Base-by-base conservation (phyloP, 2,888 invertebrate species). In the Drosophila melanosoma region DNA sequence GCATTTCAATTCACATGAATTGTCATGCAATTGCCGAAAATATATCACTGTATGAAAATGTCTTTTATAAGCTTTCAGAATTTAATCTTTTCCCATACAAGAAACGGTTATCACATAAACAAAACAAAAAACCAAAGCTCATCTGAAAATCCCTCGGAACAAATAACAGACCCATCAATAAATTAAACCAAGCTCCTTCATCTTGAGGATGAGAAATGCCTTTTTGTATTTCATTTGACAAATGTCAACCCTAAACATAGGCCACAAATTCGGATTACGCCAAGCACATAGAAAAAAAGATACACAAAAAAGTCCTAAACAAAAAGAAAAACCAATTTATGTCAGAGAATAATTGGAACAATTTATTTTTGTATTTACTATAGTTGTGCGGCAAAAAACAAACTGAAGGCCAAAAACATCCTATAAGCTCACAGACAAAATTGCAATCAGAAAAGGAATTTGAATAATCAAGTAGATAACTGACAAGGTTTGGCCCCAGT, bases 241-340 rank as follows among this genome's bases (percentile, higher is more conserved):
- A 70, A 66, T 38, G 56, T 54, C 81, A 57, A 57, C 65, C 58
- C 29, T 17, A 45, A 49, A 38, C 23, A 52, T 59, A 29, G 53
- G 32, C 56, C 57, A 61, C 71, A 70, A 80, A 76, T 67, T 76
- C 58, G 77, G 63, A 67, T 76, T 76, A 71, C 36, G 72, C 61
- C n/a, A 32, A 49, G 56, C 53, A n/a, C 60, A 66, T 40, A 42
- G 60, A 20, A 45, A 63, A n/a, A 29, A 59, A 49, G 29, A 33
- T 54, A 49, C 32, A 35, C 17, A 63, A 60, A 52, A 36, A 49
- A 17, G 23, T 23, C 2, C 20, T 15, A 29, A 60, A 26, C 49
- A 29, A 53, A 38, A 33, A 26, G 0, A 33, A 40, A 69, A 32
- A 12, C n/a, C 10, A 66, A 60, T 75, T 59, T 53, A 75, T 79